Evolutionary conservation across 2,113 vertebrate species (phyloP).

Genomic region (Scomber scombrus): DNA sequence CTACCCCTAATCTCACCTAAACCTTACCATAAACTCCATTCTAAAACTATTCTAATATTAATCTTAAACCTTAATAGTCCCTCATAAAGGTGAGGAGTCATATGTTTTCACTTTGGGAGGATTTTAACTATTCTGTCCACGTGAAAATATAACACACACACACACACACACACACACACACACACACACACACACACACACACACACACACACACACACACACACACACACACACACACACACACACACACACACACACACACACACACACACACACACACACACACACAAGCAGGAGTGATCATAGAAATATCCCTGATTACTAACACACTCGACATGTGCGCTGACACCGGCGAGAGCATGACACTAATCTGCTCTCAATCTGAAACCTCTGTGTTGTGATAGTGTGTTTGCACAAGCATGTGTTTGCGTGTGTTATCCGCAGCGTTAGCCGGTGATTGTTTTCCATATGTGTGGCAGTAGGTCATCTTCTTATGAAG

Average conservation of each 20-base stretch:
- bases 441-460: neutral
- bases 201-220: conserved; percentile 1
- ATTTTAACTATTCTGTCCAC: neutral
- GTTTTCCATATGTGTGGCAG: conserved; percentile 32
- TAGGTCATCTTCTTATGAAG: conserved; percentile 34
- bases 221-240: neutral
- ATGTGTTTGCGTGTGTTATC: conserved; percentile 5
- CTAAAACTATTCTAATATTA: too few species aligned
- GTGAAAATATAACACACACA: neutral
- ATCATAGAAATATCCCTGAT: neutral
- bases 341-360: conserved; percentile 4
- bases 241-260: neutral
- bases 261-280: neutral
- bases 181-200: neutral
- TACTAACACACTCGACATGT: conserved; percentile 16
- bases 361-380: conserved; percentile 47
- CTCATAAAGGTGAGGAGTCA: too few species aligned
- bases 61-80: too few species aligned
- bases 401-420: conserved; percentile 20
- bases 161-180: conserved; percentile 4
- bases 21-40: neutral
- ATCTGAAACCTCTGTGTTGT: conserved; percentile 44
- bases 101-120: neutral
- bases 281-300: too few species aligned
- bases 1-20: neutral